Conservation (phyloP, 2,797 vertebrate species). For the Gymnothorax javanicus region DNA sequence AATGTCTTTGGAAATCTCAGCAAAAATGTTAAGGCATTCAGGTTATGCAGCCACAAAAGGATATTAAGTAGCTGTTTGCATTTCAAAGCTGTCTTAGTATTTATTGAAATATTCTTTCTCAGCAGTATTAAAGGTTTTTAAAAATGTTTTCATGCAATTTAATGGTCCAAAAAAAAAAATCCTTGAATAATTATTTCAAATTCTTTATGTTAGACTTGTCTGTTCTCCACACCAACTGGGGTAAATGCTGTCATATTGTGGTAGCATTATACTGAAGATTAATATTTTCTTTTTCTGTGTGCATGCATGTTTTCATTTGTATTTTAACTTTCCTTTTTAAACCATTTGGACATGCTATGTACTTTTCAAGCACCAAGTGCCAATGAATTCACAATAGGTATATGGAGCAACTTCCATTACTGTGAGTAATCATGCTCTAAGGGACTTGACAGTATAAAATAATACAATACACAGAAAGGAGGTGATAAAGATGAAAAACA, state of each 20-base stretch:
- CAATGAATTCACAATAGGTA: constrained; percentile 41
- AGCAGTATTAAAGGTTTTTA: neutral
- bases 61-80: neutral
- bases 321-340: neutral
- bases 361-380: constrained; percentile 22
- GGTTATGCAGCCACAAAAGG: too few relatives aligned
- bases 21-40: too few relatives aligned
- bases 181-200: neutral
- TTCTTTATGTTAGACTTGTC: neutral
- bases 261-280: neutral
- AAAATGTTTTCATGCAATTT: neutral
- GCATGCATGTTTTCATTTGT: neutral
- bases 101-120: neutral
- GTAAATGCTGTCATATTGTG: neutral
- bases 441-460: constrained; percentile 64
- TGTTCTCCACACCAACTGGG: neutral
- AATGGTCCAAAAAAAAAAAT: neutral
- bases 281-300: neutral
- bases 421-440: constrained; percentile 68
- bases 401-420: constrained; percentile 56
- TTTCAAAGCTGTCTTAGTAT: neutral
- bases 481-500: constrained; percentile 59
- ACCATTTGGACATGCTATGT: constrained; percentile 26
- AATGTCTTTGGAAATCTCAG: too few relatives aligned
- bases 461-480: constrained; percentile 57